Percentiles rank a stretch among this genome's conserved stretches.
Conservation (phyloP, 2,888 invertebrate species). For the Platerodrilus igneus region DNA sequence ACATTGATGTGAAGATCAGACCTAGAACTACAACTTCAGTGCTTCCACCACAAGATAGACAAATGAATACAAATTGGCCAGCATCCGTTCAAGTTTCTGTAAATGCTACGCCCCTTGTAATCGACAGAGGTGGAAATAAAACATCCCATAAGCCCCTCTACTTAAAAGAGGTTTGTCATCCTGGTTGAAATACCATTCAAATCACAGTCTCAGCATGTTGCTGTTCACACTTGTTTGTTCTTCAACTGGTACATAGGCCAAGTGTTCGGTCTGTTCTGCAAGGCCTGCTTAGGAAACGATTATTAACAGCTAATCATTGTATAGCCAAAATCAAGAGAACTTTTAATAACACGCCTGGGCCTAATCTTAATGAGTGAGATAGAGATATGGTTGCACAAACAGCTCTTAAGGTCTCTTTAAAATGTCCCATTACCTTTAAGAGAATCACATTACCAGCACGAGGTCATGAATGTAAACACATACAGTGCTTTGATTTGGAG, state of each 20-base stretch:
- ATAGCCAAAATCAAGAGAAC: constrained; percentile 93
- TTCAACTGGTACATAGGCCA: constrained; percentile 95
- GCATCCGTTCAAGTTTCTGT: constrained; percentile 91
- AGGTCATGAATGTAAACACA: constrained; percentile 95
- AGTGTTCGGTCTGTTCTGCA: constrained; percentile 91
- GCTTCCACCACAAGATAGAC: constrained; percentile 95
- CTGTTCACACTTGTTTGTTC: constrained; percentile 94
- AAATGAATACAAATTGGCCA: constrained; percentile 98
- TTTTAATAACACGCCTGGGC: constrained; percentile 67
- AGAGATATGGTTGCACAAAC: constrained; percentile 75
- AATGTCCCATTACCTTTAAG: constrained; percentile 95
- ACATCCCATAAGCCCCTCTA: constrained; percentile 93
- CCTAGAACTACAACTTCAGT: constrained; percentile 91
- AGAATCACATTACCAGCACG: constrained; percentile 91
- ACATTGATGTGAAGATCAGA: constrained; percentile 96
- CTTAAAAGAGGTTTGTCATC: constrained; percentile 93
- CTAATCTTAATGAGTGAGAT: constrained; percentile 54
- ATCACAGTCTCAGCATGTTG: constrained; percentile 96
- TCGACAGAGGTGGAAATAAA: constrained; percentile 93
- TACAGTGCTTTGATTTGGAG: constrained; percentile 96
- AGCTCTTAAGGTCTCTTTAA: constrained; percentile 84
- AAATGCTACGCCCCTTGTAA: constrained; percentile 88
- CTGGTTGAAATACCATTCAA: constrained; percentile 94
- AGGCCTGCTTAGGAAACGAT: constrained; percentile 82
- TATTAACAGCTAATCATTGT: constrained; percentile 89